Conservation (phyloP, 1,140 invertebrate species). For the Bursaphelenchus mucronatus region DNA sequence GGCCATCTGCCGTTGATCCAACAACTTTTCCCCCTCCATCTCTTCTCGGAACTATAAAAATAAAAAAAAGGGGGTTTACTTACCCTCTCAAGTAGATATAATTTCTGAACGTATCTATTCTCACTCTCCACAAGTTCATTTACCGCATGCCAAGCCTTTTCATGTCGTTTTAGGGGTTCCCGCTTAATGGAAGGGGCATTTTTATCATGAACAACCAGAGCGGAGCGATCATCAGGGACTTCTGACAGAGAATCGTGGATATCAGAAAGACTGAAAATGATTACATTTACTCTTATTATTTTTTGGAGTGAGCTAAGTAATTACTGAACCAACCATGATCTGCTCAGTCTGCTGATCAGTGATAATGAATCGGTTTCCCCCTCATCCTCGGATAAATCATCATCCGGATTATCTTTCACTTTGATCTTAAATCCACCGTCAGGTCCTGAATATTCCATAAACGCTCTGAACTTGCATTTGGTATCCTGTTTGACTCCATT, state of each 20-base stretch:
- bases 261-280: no score
- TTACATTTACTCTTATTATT: no score
- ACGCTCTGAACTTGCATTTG: slow-evolving; percentile 48
- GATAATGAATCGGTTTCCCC: slow-evolving; percentile 29
- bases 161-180: slow-evolving; percentile 29
- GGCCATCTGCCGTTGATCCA: slow-evolving; percentile 34
- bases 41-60: slow-evolving; percentile 42
- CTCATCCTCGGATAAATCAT: slow-evolving; percentile 47
- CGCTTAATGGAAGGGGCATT: slow-evolving; percentile 13
- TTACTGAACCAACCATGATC: slow-evolving; percentile 22
- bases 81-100: slow-evolving; percentile 44
- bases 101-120: slow-evolving; percentile 46
- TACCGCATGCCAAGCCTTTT: slow-evolving; percentile 47
- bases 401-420: slow-evolving; percentile 43
- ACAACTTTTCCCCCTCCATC: slow-evolving; percentile 42
- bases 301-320: no score
- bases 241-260: slow-evolving; percentile 28
- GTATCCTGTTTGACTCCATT: slow-evolving; percentile 36
- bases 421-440: slow-evolving; percentile 20
- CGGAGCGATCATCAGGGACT: slow-evolving; percentile 38
- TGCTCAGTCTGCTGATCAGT: slow-evolving; percentile 32
- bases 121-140: slow-evolving; percentile 52
- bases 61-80: slow-evolving; percentile 1
- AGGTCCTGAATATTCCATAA: slow-evolving; percentile 48
- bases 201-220: slow-evolving; percentile 28